A percentile compares a stretch with the other conserved stretches of the same genome.
phyloP scores from a whole-genome alignment of 2,888 invertebrate species.

The Phaonia tiefii region DNA sequence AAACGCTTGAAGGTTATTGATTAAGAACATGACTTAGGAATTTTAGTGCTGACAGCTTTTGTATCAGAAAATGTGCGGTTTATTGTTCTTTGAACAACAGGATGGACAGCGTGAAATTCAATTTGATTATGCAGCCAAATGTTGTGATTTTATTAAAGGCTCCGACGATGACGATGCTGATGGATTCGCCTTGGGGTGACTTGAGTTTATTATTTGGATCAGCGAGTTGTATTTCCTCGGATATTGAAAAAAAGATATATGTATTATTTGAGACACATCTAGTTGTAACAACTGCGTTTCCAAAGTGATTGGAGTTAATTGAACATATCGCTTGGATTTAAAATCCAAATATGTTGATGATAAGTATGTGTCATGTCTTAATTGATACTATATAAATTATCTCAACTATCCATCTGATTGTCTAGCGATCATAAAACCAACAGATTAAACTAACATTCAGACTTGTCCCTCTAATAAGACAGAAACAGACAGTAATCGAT shows the following conservation, averaged over 20 bases:
- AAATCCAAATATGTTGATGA: constrained; percentile 14
- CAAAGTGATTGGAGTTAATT: constrained; percentile 1
- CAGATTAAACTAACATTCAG: too few species aligned
- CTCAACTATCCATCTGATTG: constrained; percentile 26
- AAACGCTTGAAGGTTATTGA: constrained; percentile 56
- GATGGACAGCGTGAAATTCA: constrained; percentile 44
- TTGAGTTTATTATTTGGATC: not conserved
- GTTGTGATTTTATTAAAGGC: constrained; percentile 7
- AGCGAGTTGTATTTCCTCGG: not conserved
- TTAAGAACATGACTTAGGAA: constrained; percentile 46
- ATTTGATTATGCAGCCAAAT: constrained; percentile 9
- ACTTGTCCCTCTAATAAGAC: too few species aligned
- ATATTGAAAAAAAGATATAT: not conserved
- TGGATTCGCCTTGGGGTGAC: constrained; percentile 27
- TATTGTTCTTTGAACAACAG: too few species aligned
- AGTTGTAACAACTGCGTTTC: not conserved
- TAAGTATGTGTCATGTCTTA: constrained; percentile 32
- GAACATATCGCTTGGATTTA: constrained; percentile 10
- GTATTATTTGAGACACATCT: too few species aligned
- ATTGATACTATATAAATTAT: constrained; percentile 54
- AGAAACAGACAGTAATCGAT: too few species aligned
- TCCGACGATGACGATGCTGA: constrained; percentile 29
- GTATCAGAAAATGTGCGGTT: constrained; percentile 37
- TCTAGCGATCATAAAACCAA: constrained; percentile 7
- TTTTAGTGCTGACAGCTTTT: constrained; percentile 40